Base-by-base conservation (phyloP, 1,140 invertebrate species). In the Drosophila saltans region DNA sequence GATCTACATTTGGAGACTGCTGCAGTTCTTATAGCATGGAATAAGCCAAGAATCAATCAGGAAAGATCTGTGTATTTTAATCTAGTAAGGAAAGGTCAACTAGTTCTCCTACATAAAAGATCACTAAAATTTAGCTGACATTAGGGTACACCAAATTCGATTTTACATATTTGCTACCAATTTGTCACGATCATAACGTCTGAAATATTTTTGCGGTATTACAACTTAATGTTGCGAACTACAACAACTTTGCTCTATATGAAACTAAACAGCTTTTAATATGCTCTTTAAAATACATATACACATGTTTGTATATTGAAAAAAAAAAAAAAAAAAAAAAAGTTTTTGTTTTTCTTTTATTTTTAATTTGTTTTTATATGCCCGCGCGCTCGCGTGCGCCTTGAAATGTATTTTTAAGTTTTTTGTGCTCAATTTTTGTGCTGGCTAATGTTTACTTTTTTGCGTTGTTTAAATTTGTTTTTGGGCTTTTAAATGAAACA, bases 391-490 rank as follows among this genome's bases (percentile, higher is more conserved):
- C 24, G 45, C 45, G 56, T 65, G 67, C 82, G 80, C 83, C 84
- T 88, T 89, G 84, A 88, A 89, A 89, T 83, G 62, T 88, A 88
- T 88, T 88, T 88, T 89, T 88, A 88, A 88, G 80, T 88, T 83
- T 88, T 58, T 65, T 80, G 80, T 83, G 78, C 83, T 73, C 84
- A 88, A 78, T 78, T 71, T 71, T 62, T 70, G 36, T 45, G 79
- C 72, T 81, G 69, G 72, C 79, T 89, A 83, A 79, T 82, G 80
- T 86, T 86, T 86, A 83, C 79, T 86, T 86, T 66, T 88, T 86
- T 88, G 83, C 83, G 83, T 88, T 86, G 82, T 88, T 86, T 86
- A 66, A 80, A 80, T 85, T 85, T 66, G 63, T 81, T 70, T 77
- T 45, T 45, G 41, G 41, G 55, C 10, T 56, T 57, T 57, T 4